Evolutionary conservation across 2,888 invertebrate genomes (phyloP), one percentile per base, ranked within the genome.

Genomic region (Caenorhabditis sinica): DNA sequence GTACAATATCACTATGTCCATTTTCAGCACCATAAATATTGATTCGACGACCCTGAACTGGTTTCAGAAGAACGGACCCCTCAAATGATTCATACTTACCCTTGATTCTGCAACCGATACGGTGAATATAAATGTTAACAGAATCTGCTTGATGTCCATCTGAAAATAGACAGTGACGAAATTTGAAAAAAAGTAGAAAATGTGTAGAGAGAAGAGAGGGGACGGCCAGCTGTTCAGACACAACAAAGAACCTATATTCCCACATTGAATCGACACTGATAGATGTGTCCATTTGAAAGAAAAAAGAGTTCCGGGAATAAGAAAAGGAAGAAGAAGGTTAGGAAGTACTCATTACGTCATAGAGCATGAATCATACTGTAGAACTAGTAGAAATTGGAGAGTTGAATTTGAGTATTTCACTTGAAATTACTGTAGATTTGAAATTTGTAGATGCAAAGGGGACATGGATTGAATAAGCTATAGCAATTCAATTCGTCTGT

Each of bases 1-100:
- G 89, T n/a, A 79, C 36, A 58, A 90, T 90, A 73, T 90, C 90
- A 36, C 90, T 88, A 36, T 86, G 77, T 33, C 90, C 88, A n/a
- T 86, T 82, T 49, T 86, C 83, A 58, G 87, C 87, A 17, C 84
- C 81, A 60, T 88, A 90, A 23, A 90, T 88, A 53, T 90, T 86
- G 45, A 90, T 90, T 17, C 87, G 75, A 30, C 81, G 82, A 40
- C 90, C 90, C 85, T 88, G 71, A 40, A 86, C 9, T 30, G n/a
- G 25, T 13, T 28, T 13, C 20, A 43, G 13, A 8, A 15, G 36
- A 15, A 49, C 6, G 3, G 33, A 5, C n/a, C 40, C 9, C 4
- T 30, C 53, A 53, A 11, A 28, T 28, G 9, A 36, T 4, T 36
- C 9, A 36, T 53, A n/a, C 73, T 65, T 36, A 77, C 77, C 77